phyloP scores from a whole-genome alignment of 2,888 invertebrate species.

The Trichacis sp. region DNA sequence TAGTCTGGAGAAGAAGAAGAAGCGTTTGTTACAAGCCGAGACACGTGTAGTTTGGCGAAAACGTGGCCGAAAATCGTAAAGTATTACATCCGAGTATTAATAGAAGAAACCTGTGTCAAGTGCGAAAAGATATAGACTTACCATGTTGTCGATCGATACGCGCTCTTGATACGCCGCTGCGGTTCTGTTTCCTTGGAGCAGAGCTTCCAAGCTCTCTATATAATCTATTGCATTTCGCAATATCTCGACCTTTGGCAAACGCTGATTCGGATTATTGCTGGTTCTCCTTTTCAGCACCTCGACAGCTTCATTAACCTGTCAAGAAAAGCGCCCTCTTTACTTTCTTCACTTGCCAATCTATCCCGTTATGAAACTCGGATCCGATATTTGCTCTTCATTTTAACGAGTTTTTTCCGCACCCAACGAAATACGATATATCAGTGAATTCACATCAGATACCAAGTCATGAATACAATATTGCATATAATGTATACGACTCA shows the following conservation, averaged over 20 bases:
- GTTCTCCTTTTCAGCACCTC: conserved; percentile 93
- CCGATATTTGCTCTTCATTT: no score
- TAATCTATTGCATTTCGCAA: conserved; percentile 97
- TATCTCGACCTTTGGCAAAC: conserved; percentile 97
- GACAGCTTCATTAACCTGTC: conserved; percentile 96
- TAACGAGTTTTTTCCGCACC: background rate
- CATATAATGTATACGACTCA: no score
- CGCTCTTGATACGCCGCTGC: conserved; percentile 46
- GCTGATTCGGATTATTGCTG: conserved; percentile 94
- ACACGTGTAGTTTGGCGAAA: background rate
- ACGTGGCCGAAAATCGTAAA: background rate
- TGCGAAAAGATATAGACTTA: conserved; percentile 28
- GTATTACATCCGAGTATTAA: background rate
- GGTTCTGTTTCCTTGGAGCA: conserved; percentile 77
- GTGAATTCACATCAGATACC: no score
- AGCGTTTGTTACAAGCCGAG: background rate
- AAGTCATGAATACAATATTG: no score
- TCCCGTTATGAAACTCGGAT: no score
- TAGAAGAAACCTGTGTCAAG: background rate
- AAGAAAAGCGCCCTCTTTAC: conserved; percentile 59
- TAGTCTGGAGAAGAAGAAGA: background rate
- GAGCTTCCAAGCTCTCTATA: conserved; percentile 90
- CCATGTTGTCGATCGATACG: conserved; percentile 43
- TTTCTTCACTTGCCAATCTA: no score
- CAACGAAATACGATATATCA: no score